Base-by-base conservation (phyloP, 2,113 vertebrate species). In the Tragelaphus strepsiceros region DNA sequence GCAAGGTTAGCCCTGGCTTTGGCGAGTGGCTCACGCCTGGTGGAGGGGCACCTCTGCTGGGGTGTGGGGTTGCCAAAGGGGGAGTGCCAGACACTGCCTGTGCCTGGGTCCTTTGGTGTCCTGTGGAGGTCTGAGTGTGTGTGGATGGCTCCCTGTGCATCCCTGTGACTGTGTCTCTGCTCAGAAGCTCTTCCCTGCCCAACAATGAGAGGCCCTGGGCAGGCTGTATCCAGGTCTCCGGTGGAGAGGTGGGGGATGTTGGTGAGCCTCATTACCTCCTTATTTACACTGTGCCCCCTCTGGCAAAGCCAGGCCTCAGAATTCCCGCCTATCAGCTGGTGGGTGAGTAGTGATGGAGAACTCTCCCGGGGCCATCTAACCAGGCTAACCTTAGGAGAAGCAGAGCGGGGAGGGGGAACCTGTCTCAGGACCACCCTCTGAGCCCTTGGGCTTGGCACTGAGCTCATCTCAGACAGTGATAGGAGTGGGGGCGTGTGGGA, bases 311-410 rank as follows among this genome's bases (percentile, higher is more conserved):
- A 10, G 97, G 53, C 58, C 97, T 97, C 81, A 28, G 22, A n/a
- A 39, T 0, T 0, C 77, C 53, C 6, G 10, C 94, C 96, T 80
- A 85, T 67, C 90, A 39, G 84, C 97, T 15, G 26, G 39, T 12
- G 2, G 11, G 67, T 96, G 59, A 95, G 86, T 5, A 0, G 28
- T 94, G 98, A 61, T 8, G 74, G 80, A 93, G 85, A 82, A 88
- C 53, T 94, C 90, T 95, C 96, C 54, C 35, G 53, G 88, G 97
- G 74, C 78, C 95, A 96, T 93, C 97, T 95, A 96, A 94, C 77
- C 85, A 94, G 96, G 22, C 64, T 54, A 77, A 49, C 58, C 54
- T 14, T 74, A 54, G 43, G 10, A 19, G 13, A 32, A 58, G 30
- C 58, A 24, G 49, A 43, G 43, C 1, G 43, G 43, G 17, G 28